Base-by-base conservation (phyloP, 2,113 vertebrate genomes). In the Balaeniceps rex region DNA sequence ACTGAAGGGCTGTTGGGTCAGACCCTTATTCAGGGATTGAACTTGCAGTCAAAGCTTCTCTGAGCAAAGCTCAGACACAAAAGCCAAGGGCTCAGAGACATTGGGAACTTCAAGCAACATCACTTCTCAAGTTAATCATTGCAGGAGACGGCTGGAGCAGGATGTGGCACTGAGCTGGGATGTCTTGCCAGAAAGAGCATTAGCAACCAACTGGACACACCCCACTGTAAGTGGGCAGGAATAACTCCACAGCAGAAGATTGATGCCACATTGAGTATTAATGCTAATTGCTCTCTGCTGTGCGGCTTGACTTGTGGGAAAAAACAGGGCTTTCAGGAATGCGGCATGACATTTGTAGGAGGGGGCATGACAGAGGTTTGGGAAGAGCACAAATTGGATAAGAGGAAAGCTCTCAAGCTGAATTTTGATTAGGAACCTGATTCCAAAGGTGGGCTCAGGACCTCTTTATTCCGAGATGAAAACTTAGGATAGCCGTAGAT, bases 101-200 rank as follows among this genome's bases (percentile, higher is more conserved):
- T 23, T 31, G 14, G 49, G 91, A 66, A 42, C 70, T 79, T 55
- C 78, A 28, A 44, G 54, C 51, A 64, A 22, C 81, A 42, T 34
- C 57, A 15, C 0, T n/a, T 91, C 49, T 82, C 10, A 4, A 79
- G 78, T 76, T 90, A 52, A 87, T 89, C 58, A 24, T 42, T 64
- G 83, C 92, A 95, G 87, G 71, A 78, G 90, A 44, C 38, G 82
- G 94, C 88, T 60, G 79, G 83, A 87, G 83, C 86, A 94, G 96
- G 93, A 94, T 69, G 63, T 75, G 82, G 93, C 14, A 0, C 54
- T 44, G 51, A 74, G 84, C 97, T 77, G 75, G 93, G 93, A 23
- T 80, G 87, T 69, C 94, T 71, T 52, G 66, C 87, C 84, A 55
- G 66, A 34, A 87, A 61, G 70, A 85, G 64, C 38, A 36, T 87